Conservation (phyloP, 2,113 vertebrate species). For the Aphyosemion australe region DNA sequence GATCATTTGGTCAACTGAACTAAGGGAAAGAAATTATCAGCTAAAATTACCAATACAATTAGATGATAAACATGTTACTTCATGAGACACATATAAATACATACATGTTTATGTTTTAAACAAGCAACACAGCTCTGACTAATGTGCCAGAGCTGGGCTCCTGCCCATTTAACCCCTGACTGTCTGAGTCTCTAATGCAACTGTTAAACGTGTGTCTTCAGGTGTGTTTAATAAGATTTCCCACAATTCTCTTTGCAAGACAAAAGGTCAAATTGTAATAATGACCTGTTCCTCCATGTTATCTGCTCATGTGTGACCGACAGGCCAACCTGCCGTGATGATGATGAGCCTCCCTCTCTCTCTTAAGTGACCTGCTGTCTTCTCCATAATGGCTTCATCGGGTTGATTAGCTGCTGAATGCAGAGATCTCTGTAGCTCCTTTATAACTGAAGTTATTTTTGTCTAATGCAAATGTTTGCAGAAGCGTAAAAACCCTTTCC, state of each 20-base stretch:
- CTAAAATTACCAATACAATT: too few relatives aligned
- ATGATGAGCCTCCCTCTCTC: slow-evolving; percentile 10
- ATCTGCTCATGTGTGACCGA: background rate
- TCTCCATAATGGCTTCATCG: background rate
- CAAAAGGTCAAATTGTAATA: slow-evolving; percentile 34
- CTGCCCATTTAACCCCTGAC: too few relatives aligned
- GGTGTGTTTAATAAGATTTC: slow-evolving; percentile 9
- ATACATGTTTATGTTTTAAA: too few relatives aligned
- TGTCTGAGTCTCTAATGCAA: too few relatives aligned
- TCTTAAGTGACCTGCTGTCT: background rate
- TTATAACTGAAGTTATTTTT: slow-evolving; percentile 4
- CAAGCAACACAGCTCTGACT: too few relatives aligned
- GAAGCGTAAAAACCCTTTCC: background rate
- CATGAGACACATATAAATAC: too few relatives aligned
- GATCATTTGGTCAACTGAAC: too few relatives aligned
- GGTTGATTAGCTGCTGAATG: slow-evolving; percentile 1
- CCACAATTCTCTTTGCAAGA: background rate
- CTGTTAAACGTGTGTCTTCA: background rate
- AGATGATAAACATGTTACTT: too few relatives aligned
- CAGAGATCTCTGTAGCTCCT: background rate
- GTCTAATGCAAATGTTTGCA: background rate
- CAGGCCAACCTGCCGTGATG: background rate
- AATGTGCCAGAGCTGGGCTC: too few relatives aligned
- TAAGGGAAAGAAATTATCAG: too few relatives aligned
- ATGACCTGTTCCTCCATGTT: background rate